Base-by-base conservation (phyloP, 2,113 vertebrate species). In the Romanogobio albipinnatus region DNA sequence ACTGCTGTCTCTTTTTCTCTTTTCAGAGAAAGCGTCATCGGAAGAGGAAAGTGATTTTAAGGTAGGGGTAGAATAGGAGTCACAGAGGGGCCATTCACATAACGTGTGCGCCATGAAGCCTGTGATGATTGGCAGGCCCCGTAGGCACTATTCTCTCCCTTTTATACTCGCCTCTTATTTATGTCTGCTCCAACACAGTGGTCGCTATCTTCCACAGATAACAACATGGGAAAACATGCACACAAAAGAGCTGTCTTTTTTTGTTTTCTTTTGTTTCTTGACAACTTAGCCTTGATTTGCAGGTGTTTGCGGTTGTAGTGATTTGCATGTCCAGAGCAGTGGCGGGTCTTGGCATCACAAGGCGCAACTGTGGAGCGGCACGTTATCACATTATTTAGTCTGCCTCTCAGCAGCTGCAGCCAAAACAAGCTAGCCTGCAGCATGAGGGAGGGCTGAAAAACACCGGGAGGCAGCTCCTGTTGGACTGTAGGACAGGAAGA, bases 311-410 rank as follows among this genome's bases (percentile, higher is more conserved):
- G 7, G 24, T 56, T 43, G n/a, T 47, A 58, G 78, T 73, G 82
- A 88, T 84, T 84, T 81, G 77, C 87, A 83, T 71, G 56, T 73
- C 47, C 77, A 76, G 58, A 84, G 47, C 79, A 64, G 81, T 64
- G 76, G 49, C n/a, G 81, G 81, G 76, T 85, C 82, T 58, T 86
- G 86, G 81, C 76, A 81, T 70, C 58, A 43, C 78, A 33, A 82
- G 82, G 81, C 36, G 70, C 84, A 82, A 86, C 86, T 84, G 84
- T 68, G 82, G 84, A 84, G 59, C 19, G 43, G 47, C 9, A 19
- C 17, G 58, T 84, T 87, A 86, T 87, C 77, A 76, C 84, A 74
- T 89, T 87, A 86, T 89, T 89, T 87, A 87, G 88, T 87, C 88
- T 87, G 77, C 80, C 66, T 39, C 47, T 9, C 45, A 47, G 76